These are phyloP conservation scores for Balearica regulorum DNA, from an alignment of 2,797 vertebrate species.

Conservation along the genomic window DNA sequence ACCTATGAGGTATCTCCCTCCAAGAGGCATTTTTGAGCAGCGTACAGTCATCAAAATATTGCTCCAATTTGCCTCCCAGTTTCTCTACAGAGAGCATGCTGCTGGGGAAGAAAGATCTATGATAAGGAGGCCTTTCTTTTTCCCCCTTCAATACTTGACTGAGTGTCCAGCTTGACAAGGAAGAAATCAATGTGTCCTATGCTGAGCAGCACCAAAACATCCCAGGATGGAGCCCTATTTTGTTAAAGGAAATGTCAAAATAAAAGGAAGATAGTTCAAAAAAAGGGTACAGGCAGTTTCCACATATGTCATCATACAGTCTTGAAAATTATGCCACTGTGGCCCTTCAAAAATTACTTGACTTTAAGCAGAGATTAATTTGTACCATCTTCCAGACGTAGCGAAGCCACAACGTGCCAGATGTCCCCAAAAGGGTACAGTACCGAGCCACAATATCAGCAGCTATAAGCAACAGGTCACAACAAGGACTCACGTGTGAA, in stretches of 20 bases:
- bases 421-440: not conserved
- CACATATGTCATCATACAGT: not conserved
- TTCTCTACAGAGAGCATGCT: not conserved
- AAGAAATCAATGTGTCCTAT: not conserved
- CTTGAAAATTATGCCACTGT: not conserved
- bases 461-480: not conserved
- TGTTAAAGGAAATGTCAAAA: not conserved
- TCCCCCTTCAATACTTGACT: not conserved
- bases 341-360: not conserved
- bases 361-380: not conserved
- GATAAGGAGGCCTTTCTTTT: not conserved
- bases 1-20: not conserved
- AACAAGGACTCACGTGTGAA: not conserved
- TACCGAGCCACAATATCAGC: not conserved
- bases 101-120: not conserved
- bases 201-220: not conserved
- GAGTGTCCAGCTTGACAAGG: not conserved
- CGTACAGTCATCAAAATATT: not conserved
- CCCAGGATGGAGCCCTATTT: not conserved
- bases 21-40: not conserved
- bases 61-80: not conserved
- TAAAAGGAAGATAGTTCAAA: not conserved
- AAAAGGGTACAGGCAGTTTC: not conserved
- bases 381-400: not conserved
- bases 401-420: not conserved